phyloP scores from a whole-genome alignment of 2,797 vertebrate genomes.

The Phyllotis vaccarum region DNA sequence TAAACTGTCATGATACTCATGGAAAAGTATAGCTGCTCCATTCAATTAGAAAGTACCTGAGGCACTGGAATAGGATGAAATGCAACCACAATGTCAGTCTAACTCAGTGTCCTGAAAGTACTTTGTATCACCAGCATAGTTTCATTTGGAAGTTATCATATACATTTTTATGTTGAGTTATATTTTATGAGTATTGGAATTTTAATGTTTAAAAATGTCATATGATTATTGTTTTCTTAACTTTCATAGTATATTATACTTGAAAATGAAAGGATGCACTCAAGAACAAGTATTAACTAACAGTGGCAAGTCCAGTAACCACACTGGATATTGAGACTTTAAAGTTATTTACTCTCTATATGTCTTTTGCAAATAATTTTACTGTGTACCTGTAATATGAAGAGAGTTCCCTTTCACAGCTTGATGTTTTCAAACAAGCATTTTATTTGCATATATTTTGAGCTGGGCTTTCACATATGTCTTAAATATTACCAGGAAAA shows the following conservation, averaged over 20 bases:
- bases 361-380: neutral
- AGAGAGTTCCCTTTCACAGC: neutral
- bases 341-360: neutral
- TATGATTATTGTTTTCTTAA: neutral
- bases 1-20: neutral
- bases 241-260: neutral
- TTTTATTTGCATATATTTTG: conserved; percentile 5
- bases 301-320: neutral
- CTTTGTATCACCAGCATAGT: neutral
- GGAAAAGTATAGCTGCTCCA: neutral
- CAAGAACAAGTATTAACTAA: neutral
- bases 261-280: neutral
- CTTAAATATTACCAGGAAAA: conserved; percentile 2
- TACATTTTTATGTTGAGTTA: neutral
- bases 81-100: neutral
- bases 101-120: no score
- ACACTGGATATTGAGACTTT: neutral
- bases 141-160: neutral
- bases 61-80: no score
- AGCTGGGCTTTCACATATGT: neutral
- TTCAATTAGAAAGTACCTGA: neutral
- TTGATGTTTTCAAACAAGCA: neutral
- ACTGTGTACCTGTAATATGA: neutral
- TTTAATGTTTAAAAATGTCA: neutral
- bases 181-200: neutral